phyloP scores from a whole-genome alignment of 1,140 invertebrate species.

The Kradibia gibbosae region DNA sequence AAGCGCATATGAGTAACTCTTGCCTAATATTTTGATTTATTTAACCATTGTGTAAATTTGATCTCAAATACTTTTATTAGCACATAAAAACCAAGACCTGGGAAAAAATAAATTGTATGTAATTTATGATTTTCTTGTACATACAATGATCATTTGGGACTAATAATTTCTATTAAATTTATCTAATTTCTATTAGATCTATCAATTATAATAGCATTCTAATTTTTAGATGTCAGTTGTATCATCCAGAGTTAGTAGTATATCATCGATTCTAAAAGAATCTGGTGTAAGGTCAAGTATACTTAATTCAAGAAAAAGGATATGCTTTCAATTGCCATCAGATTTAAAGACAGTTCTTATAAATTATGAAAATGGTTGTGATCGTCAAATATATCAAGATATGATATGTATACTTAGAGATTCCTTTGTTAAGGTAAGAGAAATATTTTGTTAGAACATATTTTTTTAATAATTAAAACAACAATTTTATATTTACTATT shows the following conservation, averaged over 20 bases:
- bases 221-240: constrained; percentile 67
- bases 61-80: too few species aligned
- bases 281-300: constrained; percentile 59
- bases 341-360: constrained; percentile 62
- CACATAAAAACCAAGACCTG: too few species aligned
- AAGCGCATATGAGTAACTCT: too few species aligned
- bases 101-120: too few species aligned
- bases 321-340: constrained; percentile 65
- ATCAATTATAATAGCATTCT: too few species aligned
- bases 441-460: background rate
- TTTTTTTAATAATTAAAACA: too few species aligned
- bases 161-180: constrained; percentile 23
- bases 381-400: constrained; percentile 65
- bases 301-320: constrained; percentile 55
- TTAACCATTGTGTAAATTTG: too few species aligned
- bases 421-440: constrained; percentile 63
- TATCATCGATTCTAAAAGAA: constrained; percentile 66
- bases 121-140: background rate
- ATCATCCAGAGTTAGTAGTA: constrained; percentile 64
- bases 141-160: background rate
- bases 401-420: constrained; percentile 67
- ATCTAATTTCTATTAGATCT: background rate
- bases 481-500: too few species aligned
- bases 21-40: too few species aligned
- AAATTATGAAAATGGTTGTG: constrained; percentile 59